phyloP scores from a whole-genome alignment of 2,113 vertebrate species.

The Crotalus horridus region DNA sequence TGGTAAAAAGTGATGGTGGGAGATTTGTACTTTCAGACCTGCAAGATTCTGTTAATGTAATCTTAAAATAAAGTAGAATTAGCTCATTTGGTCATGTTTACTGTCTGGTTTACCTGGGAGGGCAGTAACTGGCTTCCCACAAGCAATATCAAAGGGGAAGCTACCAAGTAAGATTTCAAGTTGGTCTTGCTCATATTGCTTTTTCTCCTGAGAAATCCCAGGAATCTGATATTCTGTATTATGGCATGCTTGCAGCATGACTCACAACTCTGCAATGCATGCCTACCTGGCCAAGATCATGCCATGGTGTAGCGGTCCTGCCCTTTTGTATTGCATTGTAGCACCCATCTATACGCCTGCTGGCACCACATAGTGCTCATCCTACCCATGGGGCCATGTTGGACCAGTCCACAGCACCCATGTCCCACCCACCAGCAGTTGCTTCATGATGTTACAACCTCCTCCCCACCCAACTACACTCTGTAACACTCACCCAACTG shows the following conservation, averaged over 20 bases:
- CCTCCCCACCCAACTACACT: background rate
- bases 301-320: background rate
- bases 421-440: background rate
- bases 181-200: background rate
- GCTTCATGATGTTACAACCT: background rate
- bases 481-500: background rate
- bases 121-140: background rate
- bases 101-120: background rate
- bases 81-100: background rate
- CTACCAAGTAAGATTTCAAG: background rate
- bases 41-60: background rate
- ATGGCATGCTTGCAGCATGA: background rate
- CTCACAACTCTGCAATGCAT: background rate
- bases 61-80: background rate
- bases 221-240: background rate
- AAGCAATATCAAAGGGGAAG: background rate
- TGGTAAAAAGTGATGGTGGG: background rate
- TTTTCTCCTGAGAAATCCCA: background rate
- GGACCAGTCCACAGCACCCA: background rate
- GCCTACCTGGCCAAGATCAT: background rate
- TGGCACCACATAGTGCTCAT: background rate
- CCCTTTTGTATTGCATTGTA: too few relatives aligned
- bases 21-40: background rate
- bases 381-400: background rate
- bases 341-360: background rate